These are phyloP conservation scores for Rotaria magnacalcarata DNA, from an alignment of 2,888 invertebrate species.

Conservation along the genomic window DNA sequence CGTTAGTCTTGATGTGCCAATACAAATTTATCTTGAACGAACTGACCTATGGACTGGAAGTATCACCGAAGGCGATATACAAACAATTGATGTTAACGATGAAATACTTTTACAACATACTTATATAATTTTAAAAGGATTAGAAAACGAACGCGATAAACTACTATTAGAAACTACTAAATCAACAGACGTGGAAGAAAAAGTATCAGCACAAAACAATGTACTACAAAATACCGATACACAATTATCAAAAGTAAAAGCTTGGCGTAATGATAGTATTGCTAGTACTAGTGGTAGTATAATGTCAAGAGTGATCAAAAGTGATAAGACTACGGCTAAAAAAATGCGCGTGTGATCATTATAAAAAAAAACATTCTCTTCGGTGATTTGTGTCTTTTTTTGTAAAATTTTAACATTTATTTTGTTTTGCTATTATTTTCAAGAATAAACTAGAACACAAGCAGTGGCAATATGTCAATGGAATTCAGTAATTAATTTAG, in stretches of 20 bases:
- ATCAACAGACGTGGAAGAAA: neutral
- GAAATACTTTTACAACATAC: conserved; percentile 9
- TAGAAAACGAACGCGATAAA: conserved; percentile 10
- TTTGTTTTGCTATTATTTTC: neutral
- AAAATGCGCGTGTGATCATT: neutral
- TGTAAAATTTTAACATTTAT: too few relatives aligned
- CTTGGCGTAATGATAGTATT: neutral
- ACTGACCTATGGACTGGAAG: conserved; percentile 21
- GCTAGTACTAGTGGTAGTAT: neutral
- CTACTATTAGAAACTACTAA: neutral
- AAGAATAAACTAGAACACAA: neutral
- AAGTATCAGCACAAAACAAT: neutral
- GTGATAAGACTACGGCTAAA: neutral
- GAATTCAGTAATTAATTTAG: neutral
- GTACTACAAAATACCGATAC: neutral
- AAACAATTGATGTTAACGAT: neutral
- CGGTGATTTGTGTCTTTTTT: neutral
- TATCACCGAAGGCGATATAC: neutral
- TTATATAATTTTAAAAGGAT: conserved; percentile 2
- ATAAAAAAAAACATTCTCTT: neutral
- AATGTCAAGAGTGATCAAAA: neutral
- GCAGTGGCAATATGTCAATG: neutral
- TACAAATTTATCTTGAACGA: conserved; percentile 34
- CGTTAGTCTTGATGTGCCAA: neutral
- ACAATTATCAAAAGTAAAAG: neutral